phyloP scores from a whole-genome alignment of 2,113 vertebrate genomes.

The Sorex araneus region DNA sequence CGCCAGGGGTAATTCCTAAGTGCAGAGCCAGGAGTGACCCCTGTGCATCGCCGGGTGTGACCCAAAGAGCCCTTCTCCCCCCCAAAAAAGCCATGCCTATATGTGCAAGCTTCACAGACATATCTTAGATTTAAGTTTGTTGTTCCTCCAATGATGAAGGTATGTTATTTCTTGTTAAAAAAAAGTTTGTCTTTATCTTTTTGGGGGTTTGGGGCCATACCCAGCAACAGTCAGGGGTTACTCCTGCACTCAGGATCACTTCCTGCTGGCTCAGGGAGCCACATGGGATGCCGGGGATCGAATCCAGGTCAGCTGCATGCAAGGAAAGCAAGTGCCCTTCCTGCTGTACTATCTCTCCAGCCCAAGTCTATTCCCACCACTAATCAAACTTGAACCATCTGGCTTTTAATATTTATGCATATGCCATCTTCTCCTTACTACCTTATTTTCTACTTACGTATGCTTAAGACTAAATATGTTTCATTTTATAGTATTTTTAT shows the following conservation, averaged over 20 bases:
- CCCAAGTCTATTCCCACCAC: background rate
- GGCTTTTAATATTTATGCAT: slow-evolving; percentile 20
- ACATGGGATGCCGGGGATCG: too few species aligned
- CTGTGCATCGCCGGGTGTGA: too few species aligned
- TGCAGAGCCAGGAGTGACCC: too few species aligned
- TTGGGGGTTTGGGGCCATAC: too few species aligned
- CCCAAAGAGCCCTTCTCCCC: too few species aligned
- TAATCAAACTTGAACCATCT: background rate
- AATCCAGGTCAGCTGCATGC: too few species aligned
- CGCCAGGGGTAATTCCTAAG: too few species aligned
- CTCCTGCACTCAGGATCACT: too few species aligned
- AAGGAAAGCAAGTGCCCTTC: too few species aligned
- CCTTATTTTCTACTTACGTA: background rate
- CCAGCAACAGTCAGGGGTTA: too few species aligned
- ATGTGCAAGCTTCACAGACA: slow-evolving; percentile 1
- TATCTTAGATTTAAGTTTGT: slow-evolving; percentile 1
- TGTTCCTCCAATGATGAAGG: slow-evolving; percentile 43
- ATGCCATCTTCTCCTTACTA: background rate
- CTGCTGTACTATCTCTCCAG: too few species aligned
- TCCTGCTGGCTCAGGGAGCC: too few species aligned
- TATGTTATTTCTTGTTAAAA: background rate
- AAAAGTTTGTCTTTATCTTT: background rate
- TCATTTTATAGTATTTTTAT: slow-evolving; percentile 14
- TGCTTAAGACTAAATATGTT: background rate
- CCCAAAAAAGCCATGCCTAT: background rate